Base-by-base conservation (phyloP, 2,797 vertebrate species). In the Taeniopygia guttata region DNA sequence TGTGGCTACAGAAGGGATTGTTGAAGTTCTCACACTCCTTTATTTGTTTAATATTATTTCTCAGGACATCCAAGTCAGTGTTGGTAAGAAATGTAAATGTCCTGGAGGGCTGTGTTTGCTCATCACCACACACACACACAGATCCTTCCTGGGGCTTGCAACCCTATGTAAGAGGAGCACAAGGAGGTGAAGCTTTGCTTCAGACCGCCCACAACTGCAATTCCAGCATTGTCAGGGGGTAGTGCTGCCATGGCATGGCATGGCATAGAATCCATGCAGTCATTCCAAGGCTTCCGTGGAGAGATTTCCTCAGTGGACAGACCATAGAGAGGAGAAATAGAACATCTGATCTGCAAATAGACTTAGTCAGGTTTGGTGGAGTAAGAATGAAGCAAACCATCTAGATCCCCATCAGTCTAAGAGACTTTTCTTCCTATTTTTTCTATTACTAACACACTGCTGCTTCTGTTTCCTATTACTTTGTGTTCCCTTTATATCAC, bases 391-490 rank as follows among this genome's bases (percentile, higher is more conserved):
- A 90, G 29, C 4, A 90, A 94, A 79, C 5, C 1, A 13, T 79
- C 51, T 36, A 76, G 43, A 75, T 13, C 1, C 2, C 10, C 29
- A 15, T 5, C 3, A 48, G 18, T 6, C 34, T 36, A 27, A 59
- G 42, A 55, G 14, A 25, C 2, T 14, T 27, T 56, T 67, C 62
- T 58, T 8, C 6, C 16, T 68, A 7, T 26, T 75, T 14, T 85
- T 74, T 81, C 34, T 81, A 26, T 43, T 73, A 25, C 46, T 74
- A 54, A 42, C 0, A 0, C 30, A 48, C 26, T 73, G 18, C 48
- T 87, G 67, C 36, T 75, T 82, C 75, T 91, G 82, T 36, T 94
- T 89, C 55, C 62, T 51, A 85, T 85, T 89, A 74, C 25, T 64
- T 15, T 69, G 40, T 66, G 40, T 36, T 92, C 48, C 43, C 51